Conservation (phyloP, 35 echinoderm and acorn worm species). For the Stichopus chloronotus region DNA sequence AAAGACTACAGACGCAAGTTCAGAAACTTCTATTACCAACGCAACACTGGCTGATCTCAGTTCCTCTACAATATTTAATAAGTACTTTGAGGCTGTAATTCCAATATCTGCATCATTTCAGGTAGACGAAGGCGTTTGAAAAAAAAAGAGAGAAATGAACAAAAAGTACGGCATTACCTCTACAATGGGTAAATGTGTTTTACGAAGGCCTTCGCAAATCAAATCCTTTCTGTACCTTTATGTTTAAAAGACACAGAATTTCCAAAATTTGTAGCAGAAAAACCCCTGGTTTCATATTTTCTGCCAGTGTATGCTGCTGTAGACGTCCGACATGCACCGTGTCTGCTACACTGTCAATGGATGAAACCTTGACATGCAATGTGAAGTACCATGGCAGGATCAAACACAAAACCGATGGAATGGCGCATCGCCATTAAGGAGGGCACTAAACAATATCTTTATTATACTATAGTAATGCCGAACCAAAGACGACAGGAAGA, state of each 20-base stretch:
- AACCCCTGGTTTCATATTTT: too few species aligned
- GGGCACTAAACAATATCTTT: not conserved
- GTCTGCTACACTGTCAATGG: too few species aligned
- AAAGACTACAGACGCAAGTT: not conserved
- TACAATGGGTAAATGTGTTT: slow-evolving; percentile 2
- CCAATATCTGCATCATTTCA: too few species aligned
- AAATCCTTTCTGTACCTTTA: slow-evolving; percentile 2
- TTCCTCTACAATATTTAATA: too few species aligned
- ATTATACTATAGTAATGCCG: slow-evolving; percentile 25
- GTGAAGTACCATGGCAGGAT: not conserved
- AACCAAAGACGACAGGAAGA: not conserved
- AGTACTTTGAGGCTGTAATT: too few species aligned
- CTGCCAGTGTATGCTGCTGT: too few species aligned
- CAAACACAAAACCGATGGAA: too few species aligned
- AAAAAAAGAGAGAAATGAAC: not conserved
- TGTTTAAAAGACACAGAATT: not conserved
- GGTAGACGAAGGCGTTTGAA: not conserved
- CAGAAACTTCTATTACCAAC: not conserved
- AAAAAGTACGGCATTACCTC: not conserved
- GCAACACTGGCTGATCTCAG: too few species aligned
- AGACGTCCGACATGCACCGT: too few species aligned
- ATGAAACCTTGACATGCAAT: not conserved
- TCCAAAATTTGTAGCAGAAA: too few species aligned
- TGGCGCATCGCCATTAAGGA: too few species aligned
- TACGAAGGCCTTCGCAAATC: not conserved